A percentile compares a stretch with the other conserved stretches of the same genome.
Conservation (phyloP, 2,113 vertebrate species). For the Hemicordylus capensis region DNA sequence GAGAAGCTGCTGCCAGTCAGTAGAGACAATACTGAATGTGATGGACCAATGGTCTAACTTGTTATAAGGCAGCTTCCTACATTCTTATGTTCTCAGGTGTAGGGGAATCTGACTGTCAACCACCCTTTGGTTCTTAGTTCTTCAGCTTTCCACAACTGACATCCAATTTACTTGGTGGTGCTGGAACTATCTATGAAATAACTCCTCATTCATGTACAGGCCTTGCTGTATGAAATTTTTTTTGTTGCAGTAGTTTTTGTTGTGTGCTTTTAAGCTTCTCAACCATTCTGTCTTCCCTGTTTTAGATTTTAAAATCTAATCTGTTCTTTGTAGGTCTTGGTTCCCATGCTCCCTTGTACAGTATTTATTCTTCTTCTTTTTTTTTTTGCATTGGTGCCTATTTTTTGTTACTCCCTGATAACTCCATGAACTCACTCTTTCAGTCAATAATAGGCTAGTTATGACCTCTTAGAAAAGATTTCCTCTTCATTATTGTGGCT, state of each 20-base stretch:
- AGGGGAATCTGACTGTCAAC: neutral
- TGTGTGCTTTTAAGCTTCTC: conserved; percentile 34
- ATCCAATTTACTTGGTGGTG: neutral
- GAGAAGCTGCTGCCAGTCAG: no score
- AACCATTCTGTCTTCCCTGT: neutral
- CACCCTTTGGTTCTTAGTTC: neutral
- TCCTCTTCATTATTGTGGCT: conserved; percentile 70
- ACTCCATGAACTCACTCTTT: conserved; percentile 60
- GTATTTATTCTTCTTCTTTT: no score
- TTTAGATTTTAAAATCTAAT: conserved; percentile 30
- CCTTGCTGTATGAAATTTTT: no score
- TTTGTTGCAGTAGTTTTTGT: neutral
- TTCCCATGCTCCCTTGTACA: conserved; percentile 67
- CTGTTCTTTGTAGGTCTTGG: conserved; percentile 41
- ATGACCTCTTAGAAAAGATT: conserved; percentile 65
- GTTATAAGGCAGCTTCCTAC: no score
- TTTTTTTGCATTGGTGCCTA: conserved; percentile 47
- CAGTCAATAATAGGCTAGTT: conserved; percentile 60
- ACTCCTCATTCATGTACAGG: no score
- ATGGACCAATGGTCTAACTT: no score
- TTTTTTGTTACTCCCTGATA: conserved; percentile 60
- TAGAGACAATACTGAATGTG: no score
- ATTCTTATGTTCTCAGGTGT: neutral
- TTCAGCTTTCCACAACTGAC: rapidly evolving
- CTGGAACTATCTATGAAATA: neutral